Base-by-base conservation (phyloP, 2,888 invertebrate species). In the Eupithecia inturbata region DNA sequence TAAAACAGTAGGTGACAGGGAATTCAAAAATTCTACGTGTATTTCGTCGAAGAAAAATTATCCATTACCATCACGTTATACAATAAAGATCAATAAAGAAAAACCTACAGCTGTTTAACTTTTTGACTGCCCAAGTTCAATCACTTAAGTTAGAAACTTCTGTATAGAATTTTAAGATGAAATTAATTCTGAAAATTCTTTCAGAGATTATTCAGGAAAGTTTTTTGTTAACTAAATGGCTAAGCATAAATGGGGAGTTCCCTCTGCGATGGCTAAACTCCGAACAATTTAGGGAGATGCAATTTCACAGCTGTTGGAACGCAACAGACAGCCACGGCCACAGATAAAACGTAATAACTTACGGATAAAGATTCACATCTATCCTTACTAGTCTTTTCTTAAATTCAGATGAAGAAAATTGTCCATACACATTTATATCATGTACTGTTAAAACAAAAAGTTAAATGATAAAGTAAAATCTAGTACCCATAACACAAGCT, bases 261-360 rank as follows among this genome's bases (percentile, higher is more conserved):
- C 74, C 76, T 79, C 74, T 64, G 76, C 80, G 75, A 81, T 84
- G 83, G 82, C 81, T 82, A 75, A 81, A 82, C 82, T 79, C 80
- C 83, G 64, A 81, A 79, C 81, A 82, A 82, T 85, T 86, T 89
- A 83, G 83, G 87, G 86, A 88, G 85, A 83, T 86, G 87, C 89
- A 91, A 92, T 92, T 91, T 91, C 88, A 90, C 90, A 91, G 90
- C 86, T 85, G 88, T 85, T 87, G 87, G 86, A 84, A 86, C 81
- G 84, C 86, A 85, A 89, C 85, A 85, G 86, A 86, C 84, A 83
- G 76, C 79, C 71, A 73, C 70, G 72, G 79, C 49, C 70, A 64
- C 49, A 70, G 64, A 64, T 28, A 33, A 70, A 64, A 64, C 78
- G 63, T 53, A 22, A 62, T 41, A 53, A 64, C 33, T 26, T 5